Evolutionary conservation across 2,113 vertebrate genomes (phyloP).

Genomic region (Alces alces): DNA sequence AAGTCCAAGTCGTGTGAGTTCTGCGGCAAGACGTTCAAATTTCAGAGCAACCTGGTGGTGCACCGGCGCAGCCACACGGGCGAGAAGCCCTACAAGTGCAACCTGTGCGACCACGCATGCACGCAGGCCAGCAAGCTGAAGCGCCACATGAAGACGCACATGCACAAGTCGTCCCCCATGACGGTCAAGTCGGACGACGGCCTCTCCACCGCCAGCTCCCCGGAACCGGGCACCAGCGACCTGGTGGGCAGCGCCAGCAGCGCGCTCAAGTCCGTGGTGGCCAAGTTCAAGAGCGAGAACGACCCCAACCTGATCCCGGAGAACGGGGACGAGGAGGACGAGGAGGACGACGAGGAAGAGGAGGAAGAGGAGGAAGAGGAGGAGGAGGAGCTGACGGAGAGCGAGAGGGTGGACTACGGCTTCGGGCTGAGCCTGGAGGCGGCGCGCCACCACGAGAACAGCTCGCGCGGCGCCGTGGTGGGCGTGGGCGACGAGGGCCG

Average conservation of each 20-base stretch:
- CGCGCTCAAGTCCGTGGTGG: conserved; percentile 97
- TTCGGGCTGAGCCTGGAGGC: conserved; percentile 95
- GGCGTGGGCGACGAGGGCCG: conserved; percentile 85
- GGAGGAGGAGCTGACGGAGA: conserved; percentile 90
- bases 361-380: conserved; percentile 98
- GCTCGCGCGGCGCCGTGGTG: conserved; percentile 75
- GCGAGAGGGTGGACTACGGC: conserved; percentile 91
- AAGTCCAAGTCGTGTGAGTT: conserved; percentile 99
- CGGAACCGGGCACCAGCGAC: conserved; percentile 97
- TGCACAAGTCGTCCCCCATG: conserved; percentile 98
- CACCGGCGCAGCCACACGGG: conserved; percentile 99
- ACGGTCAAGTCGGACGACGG: conserved; percentile 97
- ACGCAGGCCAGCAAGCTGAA: conserved; percentile 99
- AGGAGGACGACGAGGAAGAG: conserved; percentile 95
- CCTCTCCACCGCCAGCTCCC: conserved; percentile 95
- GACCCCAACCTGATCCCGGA: conserved; percentile 90
- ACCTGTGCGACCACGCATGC: conserved; percentile 98
- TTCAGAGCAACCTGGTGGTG: conserved; percentile 99
- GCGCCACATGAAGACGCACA: conserved; percentile 99
- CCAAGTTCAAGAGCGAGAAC: conserved; percentile 97
- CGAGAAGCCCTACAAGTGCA: conserved; percentile 99
- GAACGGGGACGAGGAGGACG: conserved; percentile 95
- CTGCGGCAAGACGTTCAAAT: conserved; percentile 99
- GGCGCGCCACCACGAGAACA: conserved; percentile 95
- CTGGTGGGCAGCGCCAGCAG: conserved; percentile 95